Conservation (phyloP, 2,888 invertebrate genomes). For the Eulithis prunata region DNA sequence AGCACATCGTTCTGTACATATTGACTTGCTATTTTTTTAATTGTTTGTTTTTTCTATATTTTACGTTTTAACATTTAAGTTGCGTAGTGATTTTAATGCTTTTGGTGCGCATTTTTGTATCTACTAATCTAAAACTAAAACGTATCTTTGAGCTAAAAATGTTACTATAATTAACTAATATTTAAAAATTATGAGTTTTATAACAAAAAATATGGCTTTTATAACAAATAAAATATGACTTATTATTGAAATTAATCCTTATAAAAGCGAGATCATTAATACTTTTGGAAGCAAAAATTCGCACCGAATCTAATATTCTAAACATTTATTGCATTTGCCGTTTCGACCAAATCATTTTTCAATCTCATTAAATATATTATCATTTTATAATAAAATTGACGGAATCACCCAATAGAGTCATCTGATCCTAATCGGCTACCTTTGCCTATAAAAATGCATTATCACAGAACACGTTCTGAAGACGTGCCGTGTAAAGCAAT, state of each 20-base stretch:
- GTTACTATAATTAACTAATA: no score
- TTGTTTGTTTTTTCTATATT: conserved; percentile 7
- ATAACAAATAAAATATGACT: no score
- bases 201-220: conserved; percentile 5
- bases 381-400: no score
- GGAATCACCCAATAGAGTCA: no score
- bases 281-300: conserved; percentile 21
- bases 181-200: background rate
- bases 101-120: conserved; percentile 34
- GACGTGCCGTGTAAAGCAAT: no score
- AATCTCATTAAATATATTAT: background rate
- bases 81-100: conserved; percentile 19
- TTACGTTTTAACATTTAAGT: conserved; percentile 9
- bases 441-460: no score
- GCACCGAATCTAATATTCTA: conserved; percentile 23
- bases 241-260: no score
- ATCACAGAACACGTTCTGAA: no score
- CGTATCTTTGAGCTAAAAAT: no score
- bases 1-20: conserved; percentile 58
- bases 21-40: conserved; percentile 24
- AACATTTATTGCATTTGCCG: conserved; percentile 7
- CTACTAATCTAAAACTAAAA: conserved; percentile 24
- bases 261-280: background rate
- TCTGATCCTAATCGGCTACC: no score
- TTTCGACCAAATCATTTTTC: conserved; percentile 12